These are phyloP conservation scores for Crypturellus tataupa DNA, from an alignment of 2,797 vertebrate genomes.

Conservation along the genomic window DNA sequence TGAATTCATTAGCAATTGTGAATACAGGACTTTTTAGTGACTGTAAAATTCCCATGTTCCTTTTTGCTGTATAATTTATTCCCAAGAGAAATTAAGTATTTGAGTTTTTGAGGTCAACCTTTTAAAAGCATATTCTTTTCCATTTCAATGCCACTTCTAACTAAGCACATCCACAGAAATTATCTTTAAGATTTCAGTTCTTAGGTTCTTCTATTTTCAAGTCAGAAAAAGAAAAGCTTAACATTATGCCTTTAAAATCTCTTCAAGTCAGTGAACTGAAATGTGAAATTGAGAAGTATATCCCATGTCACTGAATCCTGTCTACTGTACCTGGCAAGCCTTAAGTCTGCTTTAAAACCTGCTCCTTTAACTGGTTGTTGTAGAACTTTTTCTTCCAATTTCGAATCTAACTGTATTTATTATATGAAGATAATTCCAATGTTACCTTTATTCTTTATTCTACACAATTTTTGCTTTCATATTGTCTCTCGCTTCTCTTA, in stretches of 20 bases:
- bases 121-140: not conserved
- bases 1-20: not conserved
- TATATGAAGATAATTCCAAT: not conserved
- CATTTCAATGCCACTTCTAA: not conserved
- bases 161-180: not conserved
- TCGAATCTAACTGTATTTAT: fast-evolving
- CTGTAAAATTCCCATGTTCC: not conserved
- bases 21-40: not conserved
- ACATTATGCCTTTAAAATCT: not conserved
- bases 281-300: not conserved
- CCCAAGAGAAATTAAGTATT: not conserved
- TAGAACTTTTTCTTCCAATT: not conserved
- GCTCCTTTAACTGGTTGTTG: not conserved
- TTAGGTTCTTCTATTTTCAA: not conserved
- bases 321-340: not conserved
- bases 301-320: not conserved
- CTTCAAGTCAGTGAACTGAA: not conserved
- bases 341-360: not conserved
- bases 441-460: not conserved
- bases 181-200: not conserved
- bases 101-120: not conserved
- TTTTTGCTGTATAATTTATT: not conserved
- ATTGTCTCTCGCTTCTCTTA: not conserved
- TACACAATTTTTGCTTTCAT: not conserved
- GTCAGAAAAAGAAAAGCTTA: not conserved